These are phyloP conservation scores for Doryteuthis pealeii DNA, from an alignment of 1,140 invertebrate genomes.

Conservation along the genomic window DNA sequence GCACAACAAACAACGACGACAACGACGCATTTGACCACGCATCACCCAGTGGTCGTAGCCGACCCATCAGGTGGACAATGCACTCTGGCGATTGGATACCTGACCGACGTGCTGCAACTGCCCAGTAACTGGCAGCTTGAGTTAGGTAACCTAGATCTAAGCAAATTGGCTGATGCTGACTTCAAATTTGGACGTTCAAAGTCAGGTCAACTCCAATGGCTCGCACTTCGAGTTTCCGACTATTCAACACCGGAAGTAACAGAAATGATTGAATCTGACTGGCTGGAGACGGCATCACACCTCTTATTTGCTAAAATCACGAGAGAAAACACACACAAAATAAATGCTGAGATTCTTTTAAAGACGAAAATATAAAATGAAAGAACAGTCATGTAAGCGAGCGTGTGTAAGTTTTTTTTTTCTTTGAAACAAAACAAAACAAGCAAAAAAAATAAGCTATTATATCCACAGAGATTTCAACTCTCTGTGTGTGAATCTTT, in stretches of 20 bases:
- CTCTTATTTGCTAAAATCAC: conserved; percentile 29
- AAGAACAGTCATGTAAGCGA: too few relatives aligned
- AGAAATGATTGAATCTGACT: conserved; percentile 58
- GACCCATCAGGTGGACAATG: conserved; percentile 67
- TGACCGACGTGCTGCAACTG: conserved; percentile 41
- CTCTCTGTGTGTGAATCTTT: too few relatives aligned
- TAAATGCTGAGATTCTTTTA: too few relatives aligned
- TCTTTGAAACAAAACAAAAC: too few relatives aligned
- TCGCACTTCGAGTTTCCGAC: conserved; percentile 76
- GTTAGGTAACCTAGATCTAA: conserved; percentile 60
- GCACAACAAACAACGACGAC: conserved; percentile 29
- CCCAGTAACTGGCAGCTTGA: conserved; percentile 39
- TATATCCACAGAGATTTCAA: too few relatives aligned
- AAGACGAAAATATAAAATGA: too few relatives aligned
- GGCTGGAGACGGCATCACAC: conserved; percentile 61
- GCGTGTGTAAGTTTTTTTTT: too few relatives aligned
- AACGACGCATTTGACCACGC: conserved; percentile 70
- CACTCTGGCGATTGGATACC: conserved; percentile 58
- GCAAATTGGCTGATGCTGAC: conserved; percentile 50
- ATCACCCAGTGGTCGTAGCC: conserved; percentile 68
- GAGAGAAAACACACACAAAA: too few relatives aligned
- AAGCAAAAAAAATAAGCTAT: too few relatives aligned
- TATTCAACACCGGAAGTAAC: conserved; percentile 74
- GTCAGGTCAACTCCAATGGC: conserved; percentile 65
- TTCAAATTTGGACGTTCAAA: neutral